Conservation (phyloP, 2,113 vertebrate genomes). For the Tiliqua scincoides region DNA sequence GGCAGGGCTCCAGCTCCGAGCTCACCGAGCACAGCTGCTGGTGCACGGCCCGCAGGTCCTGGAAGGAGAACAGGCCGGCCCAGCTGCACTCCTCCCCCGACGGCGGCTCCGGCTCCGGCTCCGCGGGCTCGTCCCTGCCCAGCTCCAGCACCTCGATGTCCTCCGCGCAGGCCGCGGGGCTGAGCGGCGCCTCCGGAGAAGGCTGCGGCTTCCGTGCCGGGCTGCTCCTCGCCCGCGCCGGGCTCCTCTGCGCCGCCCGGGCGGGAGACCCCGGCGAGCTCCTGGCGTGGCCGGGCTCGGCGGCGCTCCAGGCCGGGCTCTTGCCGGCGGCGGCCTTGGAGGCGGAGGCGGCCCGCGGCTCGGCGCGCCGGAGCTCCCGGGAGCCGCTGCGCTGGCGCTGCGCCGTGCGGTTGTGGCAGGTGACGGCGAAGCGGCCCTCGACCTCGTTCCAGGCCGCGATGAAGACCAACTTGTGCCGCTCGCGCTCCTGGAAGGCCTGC, state of each 20-base stretch:
- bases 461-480: conserved; percentile 94
- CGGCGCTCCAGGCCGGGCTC: conserved; percentile 57
- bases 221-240: conserved; percentile 48
- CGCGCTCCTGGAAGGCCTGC: conserved; percentile 91
- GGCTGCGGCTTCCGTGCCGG: conserved; percentile 32
- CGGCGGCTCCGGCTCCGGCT: background rate
- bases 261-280: conserved; percentile 15
- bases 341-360: conserved; percentile 5
- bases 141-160: conserved; percentile 83
- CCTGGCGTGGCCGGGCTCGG: conserved; percentile 55
- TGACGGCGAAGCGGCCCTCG: conserved; percentile 96
- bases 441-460: conserved; percentile 98
- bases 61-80: conserved; percentile 96
- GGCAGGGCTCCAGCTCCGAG: conserved; percentile 90
- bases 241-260: conserved; percentile 49
- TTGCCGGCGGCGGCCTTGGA: conserved; percentile 29
- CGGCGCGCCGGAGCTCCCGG: conserved; percentile 68
- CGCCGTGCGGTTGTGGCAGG: conserved; percentile 94
- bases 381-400: conserved; percentile 86
- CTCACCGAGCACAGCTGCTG: conserved; percentile 93
- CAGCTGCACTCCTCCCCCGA: conserved; percentile 90
- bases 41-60: conserved; percentile 89
- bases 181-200: conserved; percentile 4
- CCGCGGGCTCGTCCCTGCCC: conserved; percentile 68
- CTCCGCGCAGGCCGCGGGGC: conserved; percentile 40